phyloP scores from a whole-genome alignment of 2,888 invertebrate genomes.

The Callyntrura guangdongensis region DNA sequence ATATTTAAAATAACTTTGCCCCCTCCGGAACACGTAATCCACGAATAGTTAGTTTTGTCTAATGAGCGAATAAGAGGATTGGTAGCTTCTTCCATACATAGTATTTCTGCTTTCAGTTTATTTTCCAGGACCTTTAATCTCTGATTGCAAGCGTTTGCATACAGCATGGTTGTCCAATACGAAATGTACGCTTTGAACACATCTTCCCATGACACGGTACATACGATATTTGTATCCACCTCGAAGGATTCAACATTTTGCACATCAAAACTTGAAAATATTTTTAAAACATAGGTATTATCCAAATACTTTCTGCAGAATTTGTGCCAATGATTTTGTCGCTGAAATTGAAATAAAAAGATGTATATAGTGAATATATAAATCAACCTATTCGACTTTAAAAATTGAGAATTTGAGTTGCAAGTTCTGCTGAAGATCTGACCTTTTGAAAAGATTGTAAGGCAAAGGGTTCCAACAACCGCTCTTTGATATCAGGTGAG shows the following conservation, averaged over 20 bases:
- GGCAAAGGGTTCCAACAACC: slow-evolving; percentile 31
- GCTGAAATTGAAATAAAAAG: slow-evolving; percentile 42
- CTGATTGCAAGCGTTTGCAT: not conserved
- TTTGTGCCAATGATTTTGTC: not conserved
- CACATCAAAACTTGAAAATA: slow-evolving; percentile 40
- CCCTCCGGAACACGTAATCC: slow-evolving; percentile 14
- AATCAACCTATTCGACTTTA: no score
- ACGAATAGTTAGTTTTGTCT: no score
- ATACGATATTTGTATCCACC: not conserved
- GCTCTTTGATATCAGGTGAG: not conserved
- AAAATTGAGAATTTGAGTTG: no score
- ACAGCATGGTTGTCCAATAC: slow-evolving; percentile 5
- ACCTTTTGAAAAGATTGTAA: not conserved
- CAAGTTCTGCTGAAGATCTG: not conserved
- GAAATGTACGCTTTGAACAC: not conserved
- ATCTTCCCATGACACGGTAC: slow-evolving; percentile 15
- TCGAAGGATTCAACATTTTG: not conserved
- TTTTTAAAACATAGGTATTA: slow-evolving; percentile 7
- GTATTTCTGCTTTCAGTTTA: slow-evolving; percentile 30
- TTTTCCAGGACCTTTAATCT: not conserved
- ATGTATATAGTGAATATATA: no score
- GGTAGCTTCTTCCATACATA: not conserved
- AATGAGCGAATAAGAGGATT: not conserved
- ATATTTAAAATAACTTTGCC: slow-evolving; percentile 30
- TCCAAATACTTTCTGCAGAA: slow-evolving; percentile 50